A percentile compares a stretch with the other conserved stretches of the same genome.
Evolutionary conservation across 2,797 vertebrate genomes (phyloP).

Genomic region (Platyrinchus mystaceus): DNA sequence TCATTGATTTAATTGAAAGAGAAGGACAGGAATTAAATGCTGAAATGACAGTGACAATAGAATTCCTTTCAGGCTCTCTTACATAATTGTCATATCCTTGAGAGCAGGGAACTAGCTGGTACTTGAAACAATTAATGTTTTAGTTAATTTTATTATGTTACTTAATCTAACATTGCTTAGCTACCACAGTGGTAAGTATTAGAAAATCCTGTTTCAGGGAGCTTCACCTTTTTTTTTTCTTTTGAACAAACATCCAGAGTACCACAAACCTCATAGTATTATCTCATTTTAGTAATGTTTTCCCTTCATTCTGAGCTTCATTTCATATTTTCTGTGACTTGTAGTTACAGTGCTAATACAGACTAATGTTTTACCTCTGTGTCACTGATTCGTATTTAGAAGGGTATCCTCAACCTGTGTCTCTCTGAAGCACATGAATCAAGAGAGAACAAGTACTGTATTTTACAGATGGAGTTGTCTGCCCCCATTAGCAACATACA

Average conservation of each 20-base stretch:
- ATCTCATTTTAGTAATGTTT: neutral
- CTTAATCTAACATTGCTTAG: neutral
- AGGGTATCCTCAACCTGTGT: neutral
- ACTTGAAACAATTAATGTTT: conserved; percentile 8
- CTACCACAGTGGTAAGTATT: neutral
- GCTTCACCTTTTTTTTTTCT: neutral
- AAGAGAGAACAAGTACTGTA: neutral
- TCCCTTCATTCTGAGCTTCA: neutral
- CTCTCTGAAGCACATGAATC: neutral
- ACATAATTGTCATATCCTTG: neutral
- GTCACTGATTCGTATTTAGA: neutral
- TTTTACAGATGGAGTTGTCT: neutral
- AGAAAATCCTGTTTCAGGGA: neutral
- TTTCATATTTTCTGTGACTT: neutral
- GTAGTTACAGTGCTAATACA: neutral
- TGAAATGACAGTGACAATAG: neutral
- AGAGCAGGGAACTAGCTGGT: neutral
- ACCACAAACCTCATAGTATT: neutral
- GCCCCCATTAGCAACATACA: neutral
- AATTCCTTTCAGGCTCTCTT: neutral
- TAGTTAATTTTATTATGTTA: conserved; percentile 20
- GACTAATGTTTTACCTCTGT: neutral
- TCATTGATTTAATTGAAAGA: neutral
- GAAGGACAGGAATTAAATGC: conserved; percentile 2
- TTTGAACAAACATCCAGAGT: neutral